phyloP scores from a whole-genome alignment of 1,140 invertebrate genomes.

The Drosophila subobscura region DNA sequence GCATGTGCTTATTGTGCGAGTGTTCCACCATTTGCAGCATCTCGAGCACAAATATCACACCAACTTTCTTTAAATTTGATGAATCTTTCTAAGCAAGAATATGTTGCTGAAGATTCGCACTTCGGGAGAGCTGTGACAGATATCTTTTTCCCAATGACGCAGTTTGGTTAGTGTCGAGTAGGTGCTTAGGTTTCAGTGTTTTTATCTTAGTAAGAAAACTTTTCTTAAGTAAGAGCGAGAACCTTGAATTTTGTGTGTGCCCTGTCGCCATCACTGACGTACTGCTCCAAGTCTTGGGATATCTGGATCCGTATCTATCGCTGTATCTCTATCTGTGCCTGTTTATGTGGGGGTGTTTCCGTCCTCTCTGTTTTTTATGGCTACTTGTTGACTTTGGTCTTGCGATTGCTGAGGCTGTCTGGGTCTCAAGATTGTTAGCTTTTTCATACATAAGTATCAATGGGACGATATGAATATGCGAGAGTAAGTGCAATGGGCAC shows the following conservation, averaged over 20 bases:
- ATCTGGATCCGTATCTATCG: constrained; percentile 6
- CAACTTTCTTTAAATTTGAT: too few species aligned
- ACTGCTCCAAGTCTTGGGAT: constrained; percentile 28
- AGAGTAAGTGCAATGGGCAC: constrained; percentile 1
- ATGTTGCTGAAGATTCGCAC: not conserved
- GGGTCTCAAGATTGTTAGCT: constrained; percentile 64
- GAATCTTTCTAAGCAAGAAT: too few species aligned
- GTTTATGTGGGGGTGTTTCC: constrained; percentile 19
- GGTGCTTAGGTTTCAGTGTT: constrained; percentile 24
- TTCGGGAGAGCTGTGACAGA: constrained; percentile 9
- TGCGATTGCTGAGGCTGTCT: constrained; percentile 17
- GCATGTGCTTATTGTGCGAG: too few species aligned
- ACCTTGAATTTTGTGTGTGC: constrained; percentile 52
- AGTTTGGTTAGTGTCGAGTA: constrained; percentile 12
- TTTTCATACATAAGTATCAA: constrained; percentile 58
- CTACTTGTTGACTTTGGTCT: constrained; percentile 61
- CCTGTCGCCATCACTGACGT: constrained; percentile 33
- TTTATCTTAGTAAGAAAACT: constrained; percentile 48
- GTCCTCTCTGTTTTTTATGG: constrained; percentile 64
- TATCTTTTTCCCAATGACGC: constrained; percentile 21
- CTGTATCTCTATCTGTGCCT: constrained; percentile 27
- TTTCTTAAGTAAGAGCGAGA: constrained; percentile 9
- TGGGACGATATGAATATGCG: constrained; percentile 59
- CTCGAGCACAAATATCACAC: too few species aligned
- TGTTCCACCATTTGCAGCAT: too few species aligned